A percentile compares a stretch with the other conserved stretches of the same genome.
phyloP scores from a whole-genome alignment of 2,797 vertebrate genomes.

The Gymnothorax javanicus region DNA sequence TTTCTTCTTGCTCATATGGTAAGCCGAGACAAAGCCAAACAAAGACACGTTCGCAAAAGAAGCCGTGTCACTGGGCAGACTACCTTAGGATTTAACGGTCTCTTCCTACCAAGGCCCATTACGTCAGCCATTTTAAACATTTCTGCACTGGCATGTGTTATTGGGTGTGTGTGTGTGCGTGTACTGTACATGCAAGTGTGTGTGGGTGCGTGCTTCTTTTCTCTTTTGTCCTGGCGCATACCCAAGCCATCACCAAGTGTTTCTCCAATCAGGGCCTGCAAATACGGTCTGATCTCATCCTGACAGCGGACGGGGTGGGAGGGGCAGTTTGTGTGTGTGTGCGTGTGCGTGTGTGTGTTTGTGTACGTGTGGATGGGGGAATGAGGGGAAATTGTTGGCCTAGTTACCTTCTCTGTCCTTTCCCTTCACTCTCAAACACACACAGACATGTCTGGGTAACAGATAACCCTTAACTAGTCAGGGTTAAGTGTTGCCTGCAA shows the following conservation, averaged over 20 bases:
- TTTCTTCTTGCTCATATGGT: not conserved
- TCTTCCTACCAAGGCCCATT: not conserved
- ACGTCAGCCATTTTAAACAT: not conserved
- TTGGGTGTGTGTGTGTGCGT: not conserved
- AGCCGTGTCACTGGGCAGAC: constrained; percentile 13
- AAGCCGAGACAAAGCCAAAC: not conserved
- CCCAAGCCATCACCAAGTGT: not conserved
- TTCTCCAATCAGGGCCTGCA: not conserved
- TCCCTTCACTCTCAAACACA: constrained; percentile 31
- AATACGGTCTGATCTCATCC: constrained; percentile 20
- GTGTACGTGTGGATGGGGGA: not conserved
- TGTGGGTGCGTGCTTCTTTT: not conserved
- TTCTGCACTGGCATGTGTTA: not conserved
- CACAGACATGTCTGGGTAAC: constrained; percentile 38
- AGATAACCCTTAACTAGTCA: constrained; percentile 61
- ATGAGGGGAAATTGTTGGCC: not conserved
- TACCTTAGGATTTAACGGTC: not conserved
- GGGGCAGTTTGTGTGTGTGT: too few relatives aligned
- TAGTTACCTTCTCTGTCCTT: constrained; percentile 3
- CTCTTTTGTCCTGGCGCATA: not conserved
- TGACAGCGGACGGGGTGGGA: not conserved
- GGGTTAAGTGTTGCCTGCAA: constrained; percentile 65
- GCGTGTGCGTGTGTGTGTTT: too few relatives aligned
- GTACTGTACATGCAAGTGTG: not conserved
- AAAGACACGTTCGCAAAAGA: not conserved